Conservation (phyloP, 2,888 invertebrate genomes). For the Drosophila longiperda region DNA sequence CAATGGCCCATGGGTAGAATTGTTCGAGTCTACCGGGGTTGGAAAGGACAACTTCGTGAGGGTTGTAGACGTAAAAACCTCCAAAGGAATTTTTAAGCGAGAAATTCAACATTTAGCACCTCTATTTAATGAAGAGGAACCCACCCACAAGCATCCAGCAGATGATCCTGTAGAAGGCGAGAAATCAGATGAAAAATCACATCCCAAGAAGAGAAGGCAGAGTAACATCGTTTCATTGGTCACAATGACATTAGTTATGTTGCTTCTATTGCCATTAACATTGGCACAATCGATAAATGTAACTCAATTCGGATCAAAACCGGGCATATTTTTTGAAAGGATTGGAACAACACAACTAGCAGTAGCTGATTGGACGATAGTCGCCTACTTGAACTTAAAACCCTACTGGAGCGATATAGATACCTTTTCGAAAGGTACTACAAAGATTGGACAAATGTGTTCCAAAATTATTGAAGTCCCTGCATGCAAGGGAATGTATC, state of each 20-base stretch:
- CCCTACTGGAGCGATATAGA: not conserved
- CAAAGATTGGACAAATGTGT: not conserved
- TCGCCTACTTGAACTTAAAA: not conserved
- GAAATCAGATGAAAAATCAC: not conserved
- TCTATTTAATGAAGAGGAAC: too few relatives aligned
- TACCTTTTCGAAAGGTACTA: not conserved
- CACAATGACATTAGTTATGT: not conserved
- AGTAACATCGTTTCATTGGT: not conserved
- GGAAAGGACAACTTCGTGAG: too few relatives aligned
- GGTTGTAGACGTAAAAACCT: too few relatives aligned
- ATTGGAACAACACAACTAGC: not conserved
- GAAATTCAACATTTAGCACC: too few relatives aligned
- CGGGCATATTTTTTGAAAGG: not conserved
- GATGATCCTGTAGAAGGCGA: not conserved
- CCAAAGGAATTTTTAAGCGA: too few relatives aligned
- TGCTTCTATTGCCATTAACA: not conserved
- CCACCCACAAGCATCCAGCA: too few relatives aligned
- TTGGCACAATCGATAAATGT: conserved; percentile 4
- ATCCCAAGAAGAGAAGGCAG: not conserved
- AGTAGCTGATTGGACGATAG: conserved; percentile 1
- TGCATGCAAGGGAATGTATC: not conserved
- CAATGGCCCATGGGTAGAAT: too few relatives aligned
- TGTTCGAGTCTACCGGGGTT: too few relatives aligned
- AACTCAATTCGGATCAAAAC: not conserved
- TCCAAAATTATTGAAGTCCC: not conserved